Conservation (phyloP, 35 echinoderm and acorn worm species). For the Heliocidaris tuberculata region DNA sequence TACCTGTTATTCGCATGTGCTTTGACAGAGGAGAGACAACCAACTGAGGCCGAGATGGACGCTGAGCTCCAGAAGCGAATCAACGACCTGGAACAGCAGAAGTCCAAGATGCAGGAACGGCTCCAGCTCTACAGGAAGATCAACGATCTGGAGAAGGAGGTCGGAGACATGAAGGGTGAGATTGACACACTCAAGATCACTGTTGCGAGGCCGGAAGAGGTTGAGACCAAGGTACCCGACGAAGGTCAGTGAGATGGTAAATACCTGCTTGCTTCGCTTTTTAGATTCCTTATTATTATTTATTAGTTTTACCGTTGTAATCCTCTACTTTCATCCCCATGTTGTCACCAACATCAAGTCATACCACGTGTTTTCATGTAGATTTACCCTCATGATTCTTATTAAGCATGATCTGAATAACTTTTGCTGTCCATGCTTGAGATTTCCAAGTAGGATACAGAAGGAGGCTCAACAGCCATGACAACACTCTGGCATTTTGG, state of each 20-base stretch:
- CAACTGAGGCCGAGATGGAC: constrained; percentile 49
- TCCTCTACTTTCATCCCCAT: background rate
- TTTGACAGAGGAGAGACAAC: constrained; percentile 31
- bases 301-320: background rate
- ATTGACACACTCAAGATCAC: constrained; percentile 15
- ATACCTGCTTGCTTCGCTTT: constrained; percentile 4
- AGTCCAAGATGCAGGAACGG: background rate
- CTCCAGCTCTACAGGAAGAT: constrained; percentile 45
- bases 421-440: background rate
- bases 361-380: background rate
- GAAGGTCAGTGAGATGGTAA: constrained; percentile 53
- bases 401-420: background rate
- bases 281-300: constrained; percentile 5
- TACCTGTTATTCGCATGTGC: background rate
- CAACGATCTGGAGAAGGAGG: constrained; percentile 39
- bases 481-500: too few species aligned
- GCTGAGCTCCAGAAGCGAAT: constrained; percentile 48
- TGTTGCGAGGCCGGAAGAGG: background rate
- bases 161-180: constrained; percentile 50
- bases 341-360: background rate
- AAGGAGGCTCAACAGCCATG: too few species aligned
- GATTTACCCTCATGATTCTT: background rate
- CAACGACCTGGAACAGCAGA: constrained; percentile 52
- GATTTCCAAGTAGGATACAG: too few species aligned
- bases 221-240: constrained; percentile 26